Conservation (phyloP, 2,113 vertebrate species). For the Castor canadensis region DNA sequence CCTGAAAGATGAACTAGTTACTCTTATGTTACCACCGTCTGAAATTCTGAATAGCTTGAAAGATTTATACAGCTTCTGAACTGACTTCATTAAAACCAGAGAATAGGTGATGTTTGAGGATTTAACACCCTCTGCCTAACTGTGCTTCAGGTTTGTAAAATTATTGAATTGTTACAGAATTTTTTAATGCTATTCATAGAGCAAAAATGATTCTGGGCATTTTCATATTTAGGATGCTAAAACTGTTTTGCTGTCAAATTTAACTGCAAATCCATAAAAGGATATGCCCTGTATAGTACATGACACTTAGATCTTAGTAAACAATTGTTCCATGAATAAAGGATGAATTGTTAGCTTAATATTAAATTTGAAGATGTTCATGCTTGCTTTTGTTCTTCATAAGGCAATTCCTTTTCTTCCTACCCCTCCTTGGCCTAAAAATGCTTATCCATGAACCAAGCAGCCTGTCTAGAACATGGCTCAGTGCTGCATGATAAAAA, state of each 20-base stretch:
- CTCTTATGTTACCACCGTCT: slow-evolving; percentile 20
- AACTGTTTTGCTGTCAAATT: slow-evolving; percentile 1
- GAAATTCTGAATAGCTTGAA: slow-evolving; percentile 32
- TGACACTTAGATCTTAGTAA: not conserved
- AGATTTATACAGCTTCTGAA: slow-evolving; percentile 26
- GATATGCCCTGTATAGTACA: not conserved
- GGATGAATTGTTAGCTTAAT: slow-evolving; percentile 14
- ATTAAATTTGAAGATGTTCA: not conserved
- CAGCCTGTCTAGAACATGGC: not conserved
- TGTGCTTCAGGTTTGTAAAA: not conserved
- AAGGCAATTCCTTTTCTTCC: not conserved
- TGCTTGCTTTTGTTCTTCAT: slow-evolving; percentile 29
- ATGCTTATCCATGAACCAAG: not conserved
- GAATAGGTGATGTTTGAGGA: not conserved
- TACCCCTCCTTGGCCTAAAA: not conserved
- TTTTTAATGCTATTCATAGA: not conserved
- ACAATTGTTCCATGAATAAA: not conserved
- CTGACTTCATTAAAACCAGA: slow-evolving; percentile 26
- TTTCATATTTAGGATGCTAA: not conserved
- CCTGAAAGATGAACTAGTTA: slow-evolving; percentile 14
- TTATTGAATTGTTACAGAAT: not conserved
- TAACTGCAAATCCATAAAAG: not conserved
- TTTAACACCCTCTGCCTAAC: slow-evolving; percentile 9
- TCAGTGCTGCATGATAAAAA: not conserved
- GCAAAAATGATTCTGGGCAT: not conserved